Evolutionary conservation across 1,140 invertebrate species (phyloP), one percentile per base, ranked within the genome.

Genomic region (Bombus superbus): DNA sequence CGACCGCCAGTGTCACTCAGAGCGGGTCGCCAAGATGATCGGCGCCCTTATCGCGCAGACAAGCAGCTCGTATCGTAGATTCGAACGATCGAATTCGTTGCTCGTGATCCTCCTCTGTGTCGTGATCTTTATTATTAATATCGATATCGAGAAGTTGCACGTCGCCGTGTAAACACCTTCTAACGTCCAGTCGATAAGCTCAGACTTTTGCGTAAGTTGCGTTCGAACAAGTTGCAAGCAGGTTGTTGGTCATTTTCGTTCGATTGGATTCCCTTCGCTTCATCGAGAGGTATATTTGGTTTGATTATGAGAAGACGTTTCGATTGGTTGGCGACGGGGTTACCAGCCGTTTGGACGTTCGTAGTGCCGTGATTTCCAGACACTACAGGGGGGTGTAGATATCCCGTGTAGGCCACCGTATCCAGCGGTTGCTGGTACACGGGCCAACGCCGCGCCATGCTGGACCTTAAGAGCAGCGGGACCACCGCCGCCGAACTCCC

Each of bases 401-500:
- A 3, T 28, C 44, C 62, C 81, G 81, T 73, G 76, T 64, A 64
- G 47, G 68, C 75, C 59, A 85, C n/a, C 81, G 75, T 75, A 77
- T 10, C 68, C 32, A 66, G 82, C 66, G 74, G 80, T 59, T 86
- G 87, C 77, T 75, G 72, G 53, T 76, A 71, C 68, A 57, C 84
- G 86, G 81, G 83, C 35, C 72, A 47, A 11, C 86, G 73, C 83
- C 86, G 77, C 89, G 93, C 90, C 91, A 97, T 97, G 96, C 94
- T 97, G 93, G 96, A 97, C 95, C 96, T 97, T 91, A 97, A 97
- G 93, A 96, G 95, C 94, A 96, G 95, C 95, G 94, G 95, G 95
- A 96, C 94, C 94, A 97, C 95, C 94, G 96, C 92, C 95, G 95
- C 93, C 93, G 96, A 95, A 95, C 94, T 91, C 94, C 96, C 92